A percentile compares a stretch with the other conserved stretches of the same genome.
Conservation (phyloP, 1,140 invertebrate genomes). For the Drosophila sucinea region DNA sequence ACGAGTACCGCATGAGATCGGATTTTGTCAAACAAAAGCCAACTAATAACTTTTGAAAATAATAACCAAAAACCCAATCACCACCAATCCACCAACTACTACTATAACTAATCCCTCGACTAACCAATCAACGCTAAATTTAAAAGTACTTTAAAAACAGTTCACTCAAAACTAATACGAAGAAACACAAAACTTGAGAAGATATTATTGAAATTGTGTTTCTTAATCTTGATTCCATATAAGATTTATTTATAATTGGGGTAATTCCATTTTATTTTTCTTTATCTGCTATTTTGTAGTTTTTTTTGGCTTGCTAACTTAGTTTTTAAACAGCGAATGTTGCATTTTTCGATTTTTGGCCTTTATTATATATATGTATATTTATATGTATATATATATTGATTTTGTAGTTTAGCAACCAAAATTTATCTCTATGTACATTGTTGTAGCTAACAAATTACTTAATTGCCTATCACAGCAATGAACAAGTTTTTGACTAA, state of each 20-base stretch:
- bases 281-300: background rate
- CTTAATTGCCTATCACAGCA: conserved; percentile 11
- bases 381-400: background rate
- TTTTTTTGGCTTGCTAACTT: conserved; percentile 4
- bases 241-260: background rate
- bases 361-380: background rate
- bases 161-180: background rate
- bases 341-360: background rate
- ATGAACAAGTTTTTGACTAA: conserved; percentile 65
- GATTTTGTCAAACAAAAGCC: conserved; percentile 13
- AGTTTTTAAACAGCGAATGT: background rate
- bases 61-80: conserved; percentile 9
- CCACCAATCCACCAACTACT: background rate
- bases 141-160: background rate
- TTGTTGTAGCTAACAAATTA: background rate
- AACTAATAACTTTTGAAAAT: conserved; percentile 29
- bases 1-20: conserved; percentile 65
- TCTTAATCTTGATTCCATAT: background rate
- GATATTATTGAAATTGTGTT: background rate
- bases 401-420: background rate
- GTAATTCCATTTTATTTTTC: background rate
- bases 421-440: background rate
- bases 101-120: background rate
- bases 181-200: background rate
- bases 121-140: background rate